These are phyloP conservation scores for Bellardia bayeri DNA, from an alignment of 2,888 invertebrate species.

Conservation along the genomic window DNA sequence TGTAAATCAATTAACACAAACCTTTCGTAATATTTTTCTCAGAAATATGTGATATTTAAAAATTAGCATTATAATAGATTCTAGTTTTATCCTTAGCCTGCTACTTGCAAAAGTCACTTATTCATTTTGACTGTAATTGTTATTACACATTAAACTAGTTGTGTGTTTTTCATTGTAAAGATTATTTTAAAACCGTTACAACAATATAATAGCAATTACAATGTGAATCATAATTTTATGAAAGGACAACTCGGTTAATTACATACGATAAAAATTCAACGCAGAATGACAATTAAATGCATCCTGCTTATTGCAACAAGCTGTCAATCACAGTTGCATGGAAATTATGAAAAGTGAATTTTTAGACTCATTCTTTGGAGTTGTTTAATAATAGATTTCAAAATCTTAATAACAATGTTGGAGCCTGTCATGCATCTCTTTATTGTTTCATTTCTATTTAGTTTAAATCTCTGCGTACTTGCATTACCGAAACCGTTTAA, in stretches of 20 bases:
- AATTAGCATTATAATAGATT: constrained; percentile 19
- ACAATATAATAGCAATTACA: neutral
- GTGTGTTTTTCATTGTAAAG: neutral
- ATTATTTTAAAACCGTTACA: neutral
- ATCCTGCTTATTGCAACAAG: too few species aligned
- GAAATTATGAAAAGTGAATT: too few species aligned
- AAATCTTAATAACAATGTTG: too few species aligned
- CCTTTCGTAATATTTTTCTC: constrained; percentile 17
- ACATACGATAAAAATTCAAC: too few species aligned
- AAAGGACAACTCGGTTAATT: neutral
- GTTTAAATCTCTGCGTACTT: too few species aligned
- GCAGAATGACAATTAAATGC: too few species aligned
- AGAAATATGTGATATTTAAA: constrained; percentile 17
- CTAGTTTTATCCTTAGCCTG: neutral
- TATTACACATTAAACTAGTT: constrained; percentile 24
- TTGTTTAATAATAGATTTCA: too few species aligned
- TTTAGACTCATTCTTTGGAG: too few species aligned
- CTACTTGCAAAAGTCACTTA: constrained; percentile 15
- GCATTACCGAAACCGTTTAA: neutral
- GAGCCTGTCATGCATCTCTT: too few species aligned
- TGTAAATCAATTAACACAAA: neutral
- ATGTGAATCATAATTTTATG: neutral
- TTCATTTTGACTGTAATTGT: constrained; percentile 13
- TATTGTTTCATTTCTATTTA: too few species aligned
- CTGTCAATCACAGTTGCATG: too few species aligned